Base-by-base conservation (phyloP, 1,140 invertebrate genomes). In the Trachelipus rathkii region DNA sequence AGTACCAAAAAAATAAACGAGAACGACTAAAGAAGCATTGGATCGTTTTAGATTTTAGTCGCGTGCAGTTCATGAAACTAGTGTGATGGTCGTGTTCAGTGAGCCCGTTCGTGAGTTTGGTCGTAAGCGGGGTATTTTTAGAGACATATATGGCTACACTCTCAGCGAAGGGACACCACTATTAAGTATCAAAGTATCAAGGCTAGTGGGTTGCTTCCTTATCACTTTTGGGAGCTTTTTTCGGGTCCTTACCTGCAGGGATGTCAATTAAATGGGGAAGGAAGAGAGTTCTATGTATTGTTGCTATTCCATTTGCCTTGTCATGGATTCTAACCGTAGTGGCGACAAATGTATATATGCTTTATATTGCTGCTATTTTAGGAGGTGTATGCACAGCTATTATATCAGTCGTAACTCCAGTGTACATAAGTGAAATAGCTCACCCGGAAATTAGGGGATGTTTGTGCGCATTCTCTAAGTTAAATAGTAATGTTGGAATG, bases 341-440 rank as follows among this genome's bases (percentile, higher is more conserved):
- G 75, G 91, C 92, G 4, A 89, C 88, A 72, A 89, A 89, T 82
- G 91, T 93, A 0, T 88, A 92, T 83, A 88, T 93, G 85, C 89
- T 94, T 84, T 92, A 91, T 79, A 88, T 88, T 15, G 91, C 91
- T 0, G 92, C 92, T 10, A 92, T 93, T 84, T 87, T 91, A 78
- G 92, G 90, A 9, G 92, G 92, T 8, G 91, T 93, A 44, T 90
- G 91, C 83, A 92, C 92, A 79, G 91, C 91, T 45, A 89, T 93
- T 72, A 89, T 93, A 66, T 90, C 91, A 68, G 90, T 93, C 85
- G 90, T 92, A 15, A 91, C 92, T 46, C 92, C 93, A 15, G 91
- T 95, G 74, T 96, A 96, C 85, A 90, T 96, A 78, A 94, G 92
- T 74, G 95, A 97, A 87, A 95, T 95, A 81, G 92, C 94, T 13